Evolutionary conservation across 1,140 invertebrate genomes (phyloP).

Genomic region (Arctopsyche grandis): DNA sequence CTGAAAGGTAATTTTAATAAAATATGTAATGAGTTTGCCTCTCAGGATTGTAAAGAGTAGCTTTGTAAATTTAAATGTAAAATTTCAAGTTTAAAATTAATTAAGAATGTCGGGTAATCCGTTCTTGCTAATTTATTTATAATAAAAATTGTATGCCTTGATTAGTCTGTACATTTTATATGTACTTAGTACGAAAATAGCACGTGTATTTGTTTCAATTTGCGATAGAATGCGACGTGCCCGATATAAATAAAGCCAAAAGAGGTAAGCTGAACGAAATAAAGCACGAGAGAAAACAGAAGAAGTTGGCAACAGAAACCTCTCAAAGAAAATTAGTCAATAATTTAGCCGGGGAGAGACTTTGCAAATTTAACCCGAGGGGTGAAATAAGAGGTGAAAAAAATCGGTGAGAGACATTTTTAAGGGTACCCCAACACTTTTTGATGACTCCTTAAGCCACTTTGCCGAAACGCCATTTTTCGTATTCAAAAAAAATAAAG

Average conservation of each 20-base stretch:
- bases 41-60: too few species aligned
- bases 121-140: too few species aligned
- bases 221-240: too few species aligned
- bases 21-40: too few species aligned
- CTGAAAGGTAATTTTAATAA: too few species aligned
- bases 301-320: conserved; percentile 20
- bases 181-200: too few species aligned
- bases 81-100: too few species aligned
- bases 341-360: conserved; percentile 7
- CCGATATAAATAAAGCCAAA: not conserved
- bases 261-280: not conserved
- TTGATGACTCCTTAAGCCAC: not conserved
- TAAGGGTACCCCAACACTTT: conserved; percentile 20
- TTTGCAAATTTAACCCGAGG: not conserved
- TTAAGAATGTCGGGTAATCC: too few species aligned
- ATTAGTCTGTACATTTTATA: too few species aligned
- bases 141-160: too few species aligned
- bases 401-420: not conserved
- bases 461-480: conserved; percentile 4
- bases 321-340: conserved; percentile 24
- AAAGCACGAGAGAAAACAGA: not conserved
- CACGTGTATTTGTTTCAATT: too few species aligned
- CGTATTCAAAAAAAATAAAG: conserved; percentile 9
- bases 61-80: too few species aligned
- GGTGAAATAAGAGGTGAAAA: not conserved